Percentiles rank a stretch among this genome's conserved stretches.
These are phyloP conservation scores for Helobdella robusta DNA, from an alignment of 2,888 invertebrate species.

Conservation along the genomic window DNA sequence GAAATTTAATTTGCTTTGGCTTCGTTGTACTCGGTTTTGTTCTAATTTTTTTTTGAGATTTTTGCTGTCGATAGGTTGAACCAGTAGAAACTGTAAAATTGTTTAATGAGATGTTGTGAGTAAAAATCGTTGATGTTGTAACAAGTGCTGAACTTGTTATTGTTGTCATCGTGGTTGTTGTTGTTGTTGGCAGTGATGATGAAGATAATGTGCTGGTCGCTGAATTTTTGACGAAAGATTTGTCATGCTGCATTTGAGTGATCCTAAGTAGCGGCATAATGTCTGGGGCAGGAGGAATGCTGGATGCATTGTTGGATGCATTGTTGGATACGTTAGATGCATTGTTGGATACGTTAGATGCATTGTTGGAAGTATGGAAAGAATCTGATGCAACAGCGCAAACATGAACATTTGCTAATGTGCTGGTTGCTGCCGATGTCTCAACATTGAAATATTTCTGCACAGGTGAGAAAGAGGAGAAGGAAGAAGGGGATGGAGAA, in stretches of 20 bases:
- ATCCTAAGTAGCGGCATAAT: constrained; percentile 33
- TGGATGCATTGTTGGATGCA: too few species aligned
- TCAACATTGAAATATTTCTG: neutral
- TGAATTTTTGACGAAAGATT: constrained; percentile 6
- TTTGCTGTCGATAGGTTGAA: constrained; percentile 1
- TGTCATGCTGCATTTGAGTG: constrained; percentile 7
- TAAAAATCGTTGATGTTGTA: neutral
- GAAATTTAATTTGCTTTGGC: constrained; percentile 83
- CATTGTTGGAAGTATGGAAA: too few species aligned
- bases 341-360: too few species aligned
- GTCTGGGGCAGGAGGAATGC: constrained; percentile 38
- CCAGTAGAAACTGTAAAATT: constrained; percentile 4
- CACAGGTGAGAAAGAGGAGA: neutral
- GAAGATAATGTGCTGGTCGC: neutral
- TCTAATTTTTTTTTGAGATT: constrained; percentile 58
- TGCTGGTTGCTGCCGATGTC: too few species aligned
- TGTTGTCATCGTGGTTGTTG: neutral
- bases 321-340: too few species aligned
- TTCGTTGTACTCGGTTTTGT: constrained; percentile 69
- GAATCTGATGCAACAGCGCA: too few species aligned
- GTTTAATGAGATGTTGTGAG: neutral
- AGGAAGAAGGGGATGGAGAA: too few species aligned
- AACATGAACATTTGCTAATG: too few species aligned
- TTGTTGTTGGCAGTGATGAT: neutral
- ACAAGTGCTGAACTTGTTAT: neutral